Evolutionary conservation across 2,888 invertebrate genomes (phyloP).

Genomic region (Caenorhabditis becei): DNA sequence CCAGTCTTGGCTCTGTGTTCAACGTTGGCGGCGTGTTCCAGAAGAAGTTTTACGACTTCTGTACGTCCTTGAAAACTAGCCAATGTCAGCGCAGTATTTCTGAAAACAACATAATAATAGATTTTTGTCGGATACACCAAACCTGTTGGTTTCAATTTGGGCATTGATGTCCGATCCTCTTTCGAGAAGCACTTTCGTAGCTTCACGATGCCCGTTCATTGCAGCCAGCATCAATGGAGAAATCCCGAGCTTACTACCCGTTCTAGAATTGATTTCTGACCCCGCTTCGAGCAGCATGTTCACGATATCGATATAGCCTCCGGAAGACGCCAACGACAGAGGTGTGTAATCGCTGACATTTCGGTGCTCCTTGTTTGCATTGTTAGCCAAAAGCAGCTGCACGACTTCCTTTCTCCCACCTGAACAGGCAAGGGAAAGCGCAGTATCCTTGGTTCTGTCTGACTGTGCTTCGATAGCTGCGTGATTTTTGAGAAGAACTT

Average conservation of each 20-base stretch:
- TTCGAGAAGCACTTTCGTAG: slow-evolving; percentile 92
- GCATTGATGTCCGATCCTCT: slow-evolving; percentile 99
- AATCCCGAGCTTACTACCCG: slow-evolving; percentile 88
- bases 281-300: slow-evolving; percentile 93
- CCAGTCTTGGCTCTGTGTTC: slow-evolving; percentile 99
- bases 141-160: slow-evolving; percentile 94
- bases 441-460: slow-evolving; percentile 95
- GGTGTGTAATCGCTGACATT: slow-evolving; percentile 99
- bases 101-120: slow-evolving; percentile 12
- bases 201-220: slow-evolving; percentile 97
- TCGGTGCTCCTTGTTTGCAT: slow-evolving; percentile 94
- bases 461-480: slow-evolving; percentile 99
- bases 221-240: slow-evolving; percentile 99
- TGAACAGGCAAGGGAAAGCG: slow-evolving; percentile 95
- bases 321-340: slow-evolving; percentile 97
- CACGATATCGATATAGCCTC: slow-evolving; percentile 97
- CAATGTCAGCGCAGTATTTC: slow-evolving; percentile 95
- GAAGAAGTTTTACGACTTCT: slow-evolving; percentile 95
- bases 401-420: slow-evolving; percentile 97
- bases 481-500: slow-evolving; percentile 92
- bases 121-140: background rate
- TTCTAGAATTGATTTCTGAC: slow-evolving; percentile 95
- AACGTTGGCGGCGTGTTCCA: slow-evolving; percentile 97
- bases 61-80: slow-evolving; percentile 88
- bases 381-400: slow-evolving; percentile 90